Conservation (phyloP, 2,888 invertebrate species). For the Dioctria rufipes region DNA sequence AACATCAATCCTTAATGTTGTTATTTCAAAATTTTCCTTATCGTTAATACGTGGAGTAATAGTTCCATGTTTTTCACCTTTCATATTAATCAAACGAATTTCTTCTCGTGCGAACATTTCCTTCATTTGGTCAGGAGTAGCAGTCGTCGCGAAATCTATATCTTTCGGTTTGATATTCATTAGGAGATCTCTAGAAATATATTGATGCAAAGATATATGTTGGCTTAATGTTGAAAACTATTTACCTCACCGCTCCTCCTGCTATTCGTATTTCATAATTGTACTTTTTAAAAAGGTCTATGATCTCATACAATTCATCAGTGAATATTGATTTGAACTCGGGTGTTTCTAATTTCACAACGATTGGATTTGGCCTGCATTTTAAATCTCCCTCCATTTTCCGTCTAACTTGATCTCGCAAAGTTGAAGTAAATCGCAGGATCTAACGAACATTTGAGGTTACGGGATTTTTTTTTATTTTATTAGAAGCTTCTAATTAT, state of each 20-base stretch:
- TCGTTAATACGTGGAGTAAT: slow-evolving; percentile 96
- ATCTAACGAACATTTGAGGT: background rate
- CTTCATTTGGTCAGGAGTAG: slow-evolving; percentile 97
- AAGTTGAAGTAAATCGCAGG: slow-evolving; percentile 4
- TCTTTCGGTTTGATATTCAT: slow-evolving; percentile 87
- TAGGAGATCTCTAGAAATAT: slow-evolving; percentile 79
- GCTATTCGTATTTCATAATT: slow-evolving; percentile 92
- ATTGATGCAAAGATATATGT: background rate
- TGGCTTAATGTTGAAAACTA: no score
- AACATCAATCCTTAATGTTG: slow-evolving; percentile 93
- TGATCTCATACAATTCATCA: slow-evolving; percentile 82
- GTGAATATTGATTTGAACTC: slow-evolving; percentile 87
- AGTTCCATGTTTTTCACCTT: slow-evolving; percentile 96
- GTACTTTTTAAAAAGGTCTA: slow-evolving; percentile 84
- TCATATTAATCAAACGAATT: slow-evolving; percentile 92
- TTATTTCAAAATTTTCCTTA: slow-evolving; percentile 94
- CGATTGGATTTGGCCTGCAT: slow-evolving; percentile 77
- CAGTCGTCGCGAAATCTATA: slow-evolving; percentile 97
- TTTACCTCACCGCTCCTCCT: slow-evolving; percentile 93
- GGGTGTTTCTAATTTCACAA: slow-evolving; percentile 80
- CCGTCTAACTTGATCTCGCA: background rate
- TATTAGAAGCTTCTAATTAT: no score
- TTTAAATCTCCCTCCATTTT: slow-evolving; percentile 62
- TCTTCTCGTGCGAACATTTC: slow-evolving; percentile 88
- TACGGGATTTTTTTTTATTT: background rate